These are phyloP conservation scores for Euleptes europaea DNA, from an alignment of 2,113 vertebrate genomes.

Conservation along the genomic window DNA sequence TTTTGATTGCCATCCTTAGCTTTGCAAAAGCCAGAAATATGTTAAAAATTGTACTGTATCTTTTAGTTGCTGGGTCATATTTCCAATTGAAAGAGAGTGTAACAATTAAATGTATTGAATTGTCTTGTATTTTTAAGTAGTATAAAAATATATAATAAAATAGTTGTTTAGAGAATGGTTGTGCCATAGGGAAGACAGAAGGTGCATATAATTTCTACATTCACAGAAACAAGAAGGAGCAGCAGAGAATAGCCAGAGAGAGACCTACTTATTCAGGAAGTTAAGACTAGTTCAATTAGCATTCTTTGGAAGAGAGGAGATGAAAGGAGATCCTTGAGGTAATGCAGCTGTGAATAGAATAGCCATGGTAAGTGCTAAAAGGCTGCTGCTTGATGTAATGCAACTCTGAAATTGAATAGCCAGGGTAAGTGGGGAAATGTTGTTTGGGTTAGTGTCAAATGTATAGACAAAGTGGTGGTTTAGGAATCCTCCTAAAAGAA, in stretches of 20 bases:
- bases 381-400: neutral
- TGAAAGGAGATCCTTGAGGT: conserved; percentile 12
- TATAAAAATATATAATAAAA: neutral
- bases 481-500: neutral
- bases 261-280: conserved; percentile 13
- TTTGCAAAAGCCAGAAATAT: too few relatives aligned
- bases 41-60: neutral
- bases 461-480: neutral
- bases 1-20: neutral
- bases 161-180: neutral
- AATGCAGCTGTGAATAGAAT: neutral
- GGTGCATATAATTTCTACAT: conserved; percentile 6
- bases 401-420: neutral
- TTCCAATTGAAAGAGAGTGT: neutral
- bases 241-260: conserved; percentile 13
- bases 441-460: neutral
- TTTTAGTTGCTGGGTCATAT: neutral
- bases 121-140: neutral
- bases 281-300: neutral
- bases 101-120: neutral
- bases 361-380: neutral
- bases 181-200: neutral
- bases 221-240: neutral
- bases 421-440: neutral
- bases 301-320: conserved; percentile 9